phyloP scores from a whole-genome alignment of 2,797 vertebrate genomes.

The Catamblyrhynchus diadema region DNA sequence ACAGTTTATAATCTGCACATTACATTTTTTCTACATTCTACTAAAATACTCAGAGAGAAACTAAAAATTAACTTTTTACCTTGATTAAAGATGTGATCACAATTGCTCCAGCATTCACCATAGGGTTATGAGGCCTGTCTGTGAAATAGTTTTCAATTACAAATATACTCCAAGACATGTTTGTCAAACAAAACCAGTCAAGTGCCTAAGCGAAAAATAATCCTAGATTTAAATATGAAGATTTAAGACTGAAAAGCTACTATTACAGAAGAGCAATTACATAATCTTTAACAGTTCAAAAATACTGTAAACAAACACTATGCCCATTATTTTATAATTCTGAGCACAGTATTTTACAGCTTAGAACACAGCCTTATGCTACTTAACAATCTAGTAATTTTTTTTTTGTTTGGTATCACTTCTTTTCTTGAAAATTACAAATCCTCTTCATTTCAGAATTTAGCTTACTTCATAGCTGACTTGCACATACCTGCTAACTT shows the following conservation, averaged over 20 bases:
- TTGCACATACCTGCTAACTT: background rate
- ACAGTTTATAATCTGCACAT: background rate
- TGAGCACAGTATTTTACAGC: background rate
- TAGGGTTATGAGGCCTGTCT: slow-evolving; percentile 99
- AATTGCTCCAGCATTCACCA: slow-evolving; percentile 98
- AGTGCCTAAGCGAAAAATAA: background rate
- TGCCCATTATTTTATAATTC: background rate
- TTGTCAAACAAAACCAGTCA: background rate
- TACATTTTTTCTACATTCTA: background rate
- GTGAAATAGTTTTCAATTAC: slow-evolving; percentile 55
- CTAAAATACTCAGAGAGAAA: slow-evolving; percentile 29
- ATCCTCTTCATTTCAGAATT: background rate
- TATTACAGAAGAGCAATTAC: background rate
- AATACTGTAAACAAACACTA: background rate
- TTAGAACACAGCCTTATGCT: background rate
- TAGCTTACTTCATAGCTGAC: background rate
- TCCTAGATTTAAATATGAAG: background rate
- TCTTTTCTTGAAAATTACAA: background rate
- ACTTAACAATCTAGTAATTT: background rate
- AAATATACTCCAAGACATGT: background rate
- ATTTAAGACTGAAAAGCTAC: background rate
- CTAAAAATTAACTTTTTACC: slow-evolving; percentile 80
- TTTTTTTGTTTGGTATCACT: background rate
- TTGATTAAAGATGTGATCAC: slow-evolving; percentile 97
- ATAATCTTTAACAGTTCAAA: background rate